Base-by-base conservation (phyloP, 2,113 vertebrate species). In the Cardinalis cardinalis region DNA sequence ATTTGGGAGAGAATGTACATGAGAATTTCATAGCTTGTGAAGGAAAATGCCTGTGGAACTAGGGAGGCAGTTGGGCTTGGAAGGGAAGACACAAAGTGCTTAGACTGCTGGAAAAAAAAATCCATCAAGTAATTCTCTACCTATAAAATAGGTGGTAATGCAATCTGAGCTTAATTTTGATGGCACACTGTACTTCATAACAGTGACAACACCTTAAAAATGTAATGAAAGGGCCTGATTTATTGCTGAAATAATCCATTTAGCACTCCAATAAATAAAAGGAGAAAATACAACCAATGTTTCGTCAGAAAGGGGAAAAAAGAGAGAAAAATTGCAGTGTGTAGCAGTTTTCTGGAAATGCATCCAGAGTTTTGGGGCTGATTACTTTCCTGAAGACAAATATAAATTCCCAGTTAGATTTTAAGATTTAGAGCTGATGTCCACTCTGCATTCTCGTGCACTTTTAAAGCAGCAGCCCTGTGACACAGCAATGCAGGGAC, bases 151-250 rank as follows among this genome's bases (percentile, higher is more conserved):
- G 94, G 95, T 87, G 94, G 94, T 94, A 96, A 95, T 95, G 91
- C 95, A 95, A 91, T 87, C 94, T 89, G 94, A 94, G 95, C 95
- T 96, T 96, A 96, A 96, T 96, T 96, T 94, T 96, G 95, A 96
- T 95, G 95, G 89, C 95, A 91, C 91, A 2, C 95, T 74, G 95
- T 96, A 95, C 94, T 96, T 96, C 95, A 95, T 94, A 95, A 96
- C 93, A 87, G 95, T 90, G 95, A 96, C 95, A 96, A 87, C 95
- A 95, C 95, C 94, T 94, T 96, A 96, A 96, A 96, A 96, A 92
- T 46, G 95, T 94, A 95, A 94, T 96, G 95, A 92, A 94, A 91
- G 82, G 81, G n/a, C 23, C 70, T 96, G 95, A 96, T 96, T 96
- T 95, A 96, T 91, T 77, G 71, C 94, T 56, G 95, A 91, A 96